These are phyloP conservation scores for Leptodactylus fuscus DNA, from an alignment of 2,113 vertebrate genomes.

Conservation along the genomic window DNA sequence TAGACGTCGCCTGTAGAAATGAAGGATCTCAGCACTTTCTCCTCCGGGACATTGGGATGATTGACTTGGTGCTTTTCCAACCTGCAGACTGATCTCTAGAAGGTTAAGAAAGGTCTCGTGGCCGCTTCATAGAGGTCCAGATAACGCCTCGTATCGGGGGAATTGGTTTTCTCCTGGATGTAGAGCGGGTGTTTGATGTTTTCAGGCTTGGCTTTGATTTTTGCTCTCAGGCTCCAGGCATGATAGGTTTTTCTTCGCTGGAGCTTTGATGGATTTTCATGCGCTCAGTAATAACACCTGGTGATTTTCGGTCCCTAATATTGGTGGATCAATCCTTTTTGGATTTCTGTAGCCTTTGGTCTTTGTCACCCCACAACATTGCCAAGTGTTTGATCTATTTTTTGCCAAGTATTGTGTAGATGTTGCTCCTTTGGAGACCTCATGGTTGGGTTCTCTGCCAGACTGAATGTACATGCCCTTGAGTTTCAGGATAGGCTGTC, in stretches of 20 bases:
- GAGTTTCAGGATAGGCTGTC: too few relatives aligned
- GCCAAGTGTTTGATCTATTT: not conserved
- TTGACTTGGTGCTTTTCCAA: not conserved
- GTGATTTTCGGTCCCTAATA: not conserved
- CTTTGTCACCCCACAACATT: too few relatives aligned
- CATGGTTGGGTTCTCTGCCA: not conserved
- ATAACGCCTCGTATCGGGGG: not conserved
- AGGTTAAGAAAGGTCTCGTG: not conserved
- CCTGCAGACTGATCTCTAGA: too few relatives aligned
- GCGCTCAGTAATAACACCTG: not conserved
- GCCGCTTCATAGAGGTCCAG: not conserved
- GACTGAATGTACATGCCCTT: too few relatives aligned
- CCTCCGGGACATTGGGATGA: not conserved
- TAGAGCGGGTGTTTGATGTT: not conserved
- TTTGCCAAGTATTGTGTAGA: not conserved
- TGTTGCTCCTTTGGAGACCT: not conserved
- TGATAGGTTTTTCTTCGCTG: not conserved
- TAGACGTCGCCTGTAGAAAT: not conserved
- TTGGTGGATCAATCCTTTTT: not conserved
- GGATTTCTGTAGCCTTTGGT: not conserved
- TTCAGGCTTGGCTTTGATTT: not conserved
- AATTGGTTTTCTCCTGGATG: not conserved
- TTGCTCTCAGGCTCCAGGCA: not conserved
- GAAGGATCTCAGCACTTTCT: not conserved
- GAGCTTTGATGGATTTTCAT: constrained; percentile 7